Evolutionary conservation across 2,797 vertebrate species (phyloP).

Genomic region (Semotilus atromaculatus): DNA sequence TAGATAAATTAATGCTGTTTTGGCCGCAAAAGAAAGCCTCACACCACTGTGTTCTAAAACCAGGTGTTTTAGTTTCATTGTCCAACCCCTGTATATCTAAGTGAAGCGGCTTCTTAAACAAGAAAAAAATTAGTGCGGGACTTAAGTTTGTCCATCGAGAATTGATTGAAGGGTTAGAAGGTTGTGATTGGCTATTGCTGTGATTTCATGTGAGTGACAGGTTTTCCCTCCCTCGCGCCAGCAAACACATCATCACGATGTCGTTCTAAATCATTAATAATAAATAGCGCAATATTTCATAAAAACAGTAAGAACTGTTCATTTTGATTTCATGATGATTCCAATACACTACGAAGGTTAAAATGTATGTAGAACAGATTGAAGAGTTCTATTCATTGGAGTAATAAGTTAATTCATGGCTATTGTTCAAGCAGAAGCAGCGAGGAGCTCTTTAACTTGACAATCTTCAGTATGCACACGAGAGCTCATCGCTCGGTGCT

Average conservation of each 20-base stretch:
- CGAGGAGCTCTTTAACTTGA: background rate
- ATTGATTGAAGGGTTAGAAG: background rate
- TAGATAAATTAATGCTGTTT: background rate
- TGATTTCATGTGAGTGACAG: background rate
- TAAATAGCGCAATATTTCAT: background rate
- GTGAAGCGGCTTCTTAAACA: background rate
- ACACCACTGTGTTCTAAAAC: too few relatives aligned
- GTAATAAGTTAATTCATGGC: background rate
- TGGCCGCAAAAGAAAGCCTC: background rate
- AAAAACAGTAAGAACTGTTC: background rate
- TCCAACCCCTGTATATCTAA: background rate
- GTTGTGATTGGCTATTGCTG: background rate
- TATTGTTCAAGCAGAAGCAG: background rate
- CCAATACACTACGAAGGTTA: background rate
- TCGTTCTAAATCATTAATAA: background rate
- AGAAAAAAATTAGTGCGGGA: background rate
- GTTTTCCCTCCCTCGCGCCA: background rate
- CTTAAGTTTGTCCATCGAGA: background rate
- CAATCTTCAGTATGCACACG: constrained; percentile 32
- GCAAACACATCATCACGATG: background rate
- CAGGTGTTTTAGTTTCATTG: too few relatives aligned
- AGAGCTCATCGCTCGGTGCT: constrained; percentile 55
- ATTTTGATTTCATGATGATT: background rate
- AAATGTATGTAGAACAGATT: background rate
- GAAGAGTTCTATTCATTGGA: constrained; percentile 12